Evolutionary conservation across 2,888 invertebrate species (phyloP), one percentile per base, ranked within the genome.

Genomic region (Patella caerulea): DNA sequence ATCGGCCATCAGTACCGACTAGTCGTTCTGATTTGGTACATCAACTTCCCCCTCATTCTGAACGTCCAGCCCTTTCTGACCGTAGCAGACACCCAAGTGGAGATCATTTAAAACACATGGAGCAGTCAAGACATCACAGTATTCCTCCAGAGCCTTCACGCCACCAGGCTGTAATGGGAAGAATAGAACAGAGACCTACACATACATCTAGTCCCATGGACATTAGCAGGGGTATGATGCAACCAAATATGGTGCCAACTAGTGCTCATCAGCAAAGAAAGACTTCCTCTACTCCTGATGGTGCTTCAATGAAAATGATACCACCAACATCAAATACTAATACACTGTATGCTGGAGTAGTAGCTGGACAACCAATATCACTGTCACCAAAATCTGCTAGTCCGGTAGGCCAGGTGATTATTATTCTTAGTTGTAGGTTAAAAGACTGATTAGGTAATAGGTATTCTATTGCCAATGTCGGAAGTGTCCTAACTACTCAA

Each of bases 391-490:
- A 84, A 81, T 83, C 85, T 79, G 79, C 86, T 78, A 86, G 87
- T 78, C 84, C 88, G 77, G 84, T 82, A 75, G 84, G 88, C 72
- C 85, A 88, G 87, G 84, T 88, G 79, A 45, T 45, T 45, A 45
- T 45, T 45, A 45, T 45, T 45, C 45, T 45, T 45, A 45, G 45
- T 45, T 45, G 45, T 45, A 45, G 45, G 45, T 45, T 45, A 45
- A 45, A 45, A 45, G 45, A 45, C 24, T 24, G 24, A 24, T 24
- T 24, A 24, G 24, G 24, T 24, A 24, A 24, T 4, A 45, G 9
- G 45, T 45, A 45, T 45, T 45, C 45, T 9, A 9, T 45, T 9
- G 9, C 9, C 9, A 45, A 45, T 45, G 45, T 45, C 45, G 5
- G 45, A 7, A 45, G 7, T 45, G 45, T 9, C 45, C 4, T 9